A percentile compares a stretch with the other conserved stretches of the same genome.
Conservation (phyloP, 2,113 vertebrate species). For the Etheostoma spectabile region DNA sequence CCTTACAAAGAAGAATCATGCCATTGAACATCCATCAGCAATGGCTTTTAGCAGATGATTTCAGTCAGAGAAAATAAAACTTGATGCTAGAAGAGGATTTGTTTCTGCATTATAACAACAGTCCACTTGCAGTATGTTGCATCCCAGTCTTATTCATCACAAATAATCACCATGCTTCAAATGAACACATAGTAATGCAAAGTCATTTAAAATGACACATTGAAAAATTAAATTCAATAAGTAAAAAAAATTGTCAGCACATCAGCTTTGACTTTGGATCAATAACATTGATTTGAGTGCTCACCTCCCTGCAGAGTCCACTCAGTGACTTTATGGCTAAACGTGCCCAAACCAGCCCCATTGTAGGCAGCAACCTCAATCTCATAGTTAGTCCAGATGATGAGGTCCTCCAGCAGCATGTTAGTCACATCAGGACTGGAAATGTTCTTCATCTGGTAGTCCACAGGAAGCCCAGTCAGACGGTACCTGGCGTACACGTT, state of each 20-base stretch:
- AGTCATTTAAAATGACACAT: slow-evolving; percentile 1
- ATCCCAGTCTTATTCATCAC: neutral
- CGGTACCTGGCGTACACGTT: slow-evolving; percentile 88
- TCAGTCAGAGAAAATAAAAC: neutral
- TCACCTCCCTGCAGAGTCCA: slow-evolving; percentile 93
- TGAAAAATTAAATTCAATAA: neutral
- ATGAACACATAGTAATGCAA: neutral
- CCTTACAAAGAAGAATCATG: slow-evolving; percentile 18
- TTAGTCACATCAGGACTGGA: slow-evolving; percentile 93
- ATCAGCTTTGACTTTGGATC: neutral
- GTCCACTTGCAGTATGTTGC: neutral
- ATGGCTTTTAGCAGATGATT: neutral
- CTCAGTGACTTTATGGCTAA: slow-evolving; percentile 95
- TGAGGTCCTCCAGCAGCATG: slow-evolving; percentile 95
- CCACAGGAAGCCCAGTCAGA: slow-evolving; percentile 93
- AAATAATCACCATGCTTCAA: neutral
- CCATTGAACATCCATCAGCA: neutral
- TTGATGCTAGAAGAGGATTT: neutral
- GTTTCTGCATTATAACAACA: neutral
- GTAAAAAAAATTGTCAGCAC: neutral
- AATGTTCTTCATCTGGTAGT: slow-evolving; percentile 97
- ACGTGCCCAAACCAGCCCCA: slow-evolving; percentile 91
- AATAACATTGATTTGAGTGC: neutral
- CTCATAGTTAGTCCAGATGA: slow-evolving; percentile 99
- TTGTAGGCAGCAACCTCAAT: slow-evolving; percentile 98